These are phyloP conservation scores for Pocota personata DNA, from an alignment of 2,888 invertebrate genomes.

Conservation along the genomic window DNA sequence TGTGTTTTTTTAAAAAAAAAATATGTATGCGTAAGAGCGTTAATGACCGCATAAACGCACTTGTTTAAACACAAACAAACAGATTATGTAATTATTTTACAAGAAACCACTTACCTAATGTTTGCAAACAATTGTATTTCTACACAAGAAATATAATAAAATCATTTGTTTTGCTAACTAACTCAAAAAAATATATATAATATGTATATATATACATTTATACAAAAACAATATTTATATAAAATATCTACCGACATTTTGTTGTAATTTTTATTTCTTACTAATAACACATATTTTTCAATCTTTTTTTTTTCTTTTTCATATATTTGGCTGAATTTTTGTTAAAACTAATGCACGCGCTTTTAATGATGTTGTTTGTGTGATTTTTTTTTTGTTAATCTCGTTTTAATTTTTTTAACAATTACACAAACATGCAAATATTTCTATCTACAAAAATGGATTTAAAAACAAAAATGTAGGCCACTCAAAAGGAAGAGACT, in stretches of 20 bases:
- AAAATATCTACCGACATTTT: slow-evolving; percentile 81
- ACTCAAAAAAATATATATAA: neutral
- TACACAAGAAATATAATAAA: slow-evolving; percentile 2
- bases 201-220: neutral
- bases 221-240: slow-evolving; percentile 72
- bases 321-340: slow-evolving; percentile 75
- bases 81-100: no score
- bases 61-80: neutral
- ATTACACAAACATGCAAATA: slow-evolving; percentile 82
- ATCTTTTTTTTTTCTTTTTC: slow-evolving; percentile 77
- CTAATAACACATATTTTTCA: slow-evolving; percentile 45
- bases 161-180: slow-evolving; percentile 38
- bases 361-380: slow-evolving; percentile 68
- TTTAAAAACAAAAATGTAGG: slow-evolving; percentile 85
- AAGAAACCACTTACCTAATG: neutral
- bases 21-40: slow-evolving; percentile 22
- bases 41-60: slow-evolving; percentile 17
- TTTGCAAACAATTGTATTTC: neutral
- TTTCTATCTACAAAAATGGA: slow-evolving; percentile 58
- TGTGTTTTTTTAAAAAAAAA: no score
- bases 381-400: slow-evolving; percentile 82
- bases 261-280: slow-evolving; percentile 48
- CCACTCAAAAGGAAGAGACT: slow-evolving; percentile 97
- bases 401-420: slow-evolving; percentile 81
- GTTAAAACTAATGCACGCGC: slow-evolving; percentile 59